These are phyloP conservation scores for Phalacrocorax carbo DNA, from an alignment of 2,113 vertebrate species.

Conservation along the genomic window DNA sequence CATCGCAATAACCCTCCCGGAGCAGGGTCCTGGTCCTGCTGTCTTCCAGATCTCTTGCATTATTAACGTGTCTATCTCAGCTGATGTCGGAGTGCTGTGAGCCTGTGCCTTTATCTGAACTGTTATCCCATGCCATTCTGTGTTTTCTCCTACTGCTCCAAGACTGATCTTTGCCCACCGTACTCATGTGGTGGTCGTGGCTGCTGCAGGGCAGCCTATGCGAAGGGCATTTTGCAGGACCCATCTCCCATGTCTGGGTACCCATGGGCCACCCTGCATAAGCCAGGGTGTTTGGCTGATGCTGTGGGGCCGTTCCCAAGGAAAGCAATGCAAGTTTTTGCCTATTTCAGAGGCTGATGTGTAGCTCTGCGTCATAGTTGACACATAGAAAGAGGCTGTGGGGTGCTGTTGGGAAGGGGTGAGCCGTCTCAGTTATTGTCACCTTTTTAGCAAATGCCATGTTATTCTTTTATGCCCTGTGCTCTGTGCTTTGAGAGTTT, in stretches of 20 bases:
- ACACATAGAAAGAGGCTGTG: neutral
- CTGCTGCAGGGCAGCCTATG: rapidly evolving
- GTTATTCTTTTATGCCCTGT: neutral
- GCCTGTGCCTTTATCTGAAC: neutral
- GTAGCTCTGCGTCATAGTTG: neutral
- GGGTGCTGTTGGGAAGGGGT: neutral
- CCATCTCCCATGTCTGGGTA: neutral
- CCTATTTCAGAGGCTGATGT: neutral
- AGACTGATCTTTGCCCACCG: rapidly evolving
- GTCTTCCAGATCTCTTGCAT: neutral
- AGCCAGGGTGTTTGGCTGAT: neutral
- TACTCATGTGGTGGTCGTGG: rapidly evolving
- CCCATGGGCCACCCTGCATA: rapidly evolving
- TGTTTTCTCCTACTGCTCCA: neutral
- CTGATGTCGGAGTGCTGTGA: neutral
- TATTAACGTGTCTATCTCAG: rapidly evolving
- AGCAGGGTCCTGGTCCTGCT: neutral
- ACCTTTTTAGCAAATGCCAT: neutral
- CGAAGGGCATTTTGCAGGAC: neutral
- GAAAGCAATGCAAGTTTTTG: neutral
- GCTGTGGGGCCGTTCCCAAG: neutral
- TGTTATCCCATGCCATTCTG: rapidly evolving
- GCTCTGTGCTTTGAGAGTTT: neutral
- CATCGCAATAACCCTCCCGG: rapidly evolving
- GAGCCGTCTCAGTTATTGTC: neutral